Base-by-base conservation (phyloP, 2,797 vertebrate species). In the Darevskia mixta region DNA sequence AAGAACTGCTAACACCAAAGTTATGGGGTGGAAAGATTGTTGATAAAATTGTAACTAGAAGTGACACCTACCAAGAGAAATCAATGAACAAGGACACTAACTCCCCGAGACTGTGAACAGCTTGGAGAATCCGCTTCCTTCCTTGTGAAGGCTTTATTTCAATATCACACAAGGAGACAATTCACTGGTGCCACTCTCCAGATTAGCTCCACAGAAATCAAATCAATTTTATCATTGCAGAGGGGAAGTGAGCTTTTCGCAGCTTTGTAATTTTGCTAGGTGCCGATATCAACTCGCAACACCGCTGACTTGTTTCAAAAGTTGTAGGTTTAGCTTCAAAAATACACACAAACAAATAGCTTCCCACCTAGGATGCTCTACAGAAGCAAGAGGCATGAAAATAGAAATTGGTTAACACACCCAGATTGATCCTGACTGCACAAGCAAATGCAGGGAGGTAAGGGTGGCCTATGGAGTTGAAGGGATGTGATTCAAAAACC, bases 131-230 rank as follows among this genome's bases (percentile, higher is more conserved):
- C 77, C 41, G 8, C 5, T 93, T 83, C 64, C 86, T 13, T 64
- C 23, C 73, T 86, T 86, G 86, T 83, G 1, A 88, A 58, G 8
- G 72, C 5, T 88, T 92, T 79, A 90, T 92, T 92, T 86, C 4
- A 15, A 35, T 64, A 5, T 1, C 29, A 81, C 0, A 6, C 1
- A 79, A 89, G 64, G 77, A 92, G 73, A 81, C 78, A 55, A 45
- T 18, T 77, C 67, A 86, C 32, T 88, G 90, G 83, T 27, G 11
- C 8, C 86, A 18, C 35, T 90, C 66, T 93, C 83, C 64, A 79
- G 25, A 69, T 92, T 89, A 69, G 8, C 32, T 88, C 8, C 43
- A 71, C 80, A 80, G 25, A 83, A 90, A 78, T 27, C 4, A 45
- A 89, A 71, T 15, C 3, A 66, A 71, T 91, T 73, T 91, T 71